Percentiles rank a stretch among this genome's conserved stretches.
phyloP scores from a whole-genome alignment of 2,113 vertebrate genomes.

The Terrapene triunguis region DNA sequence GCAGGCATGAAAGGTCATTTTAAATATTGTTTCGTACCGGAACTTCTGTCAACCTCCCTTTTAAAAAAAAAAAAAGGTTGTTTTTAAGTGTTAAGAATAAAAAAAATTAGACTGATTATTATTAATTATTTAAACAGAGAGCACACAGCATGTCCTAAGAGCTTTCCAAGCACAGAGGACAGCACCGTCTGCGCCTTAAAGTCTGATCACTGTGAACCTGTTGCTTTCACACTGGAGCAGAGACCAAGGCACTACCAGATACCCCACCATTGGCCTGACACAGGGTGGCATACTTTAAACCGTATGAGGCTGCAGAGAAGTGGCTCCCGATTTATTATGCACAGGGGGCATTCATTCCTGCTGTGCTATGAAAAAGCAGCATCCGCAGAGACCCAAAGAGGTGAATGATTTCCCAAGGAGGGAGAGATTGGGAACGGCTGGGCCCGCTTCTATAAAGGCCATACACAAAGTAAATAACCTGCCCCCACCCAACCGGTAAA shows the following conservation, averaged over 20 bases:
- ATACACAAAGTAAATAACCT: not conserved
- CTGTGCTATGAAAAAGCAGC: no score
- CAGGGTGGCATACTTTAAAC: not conserved
- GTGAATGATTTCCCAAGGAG: not conserved
- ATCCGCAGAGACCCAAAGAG: not conserved
- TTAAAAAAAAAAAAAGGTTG: not conserved
- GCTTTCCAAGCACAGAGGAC: not conserved
- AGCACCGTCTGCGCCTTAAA: no score
- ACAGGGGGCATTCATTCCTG: not conserved
- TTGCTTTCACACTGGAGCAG: not conserved
- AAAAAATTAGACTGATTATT: not conserved
- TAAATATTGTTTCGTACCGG: not conserved
- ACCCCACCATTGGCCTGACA: not conserved
- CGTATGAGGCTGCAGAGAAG: not conserved
- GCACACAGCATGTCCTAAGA: not conserved
- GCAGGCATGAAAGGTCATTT: not conserved
- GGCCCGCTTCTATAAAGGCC: not conserved
- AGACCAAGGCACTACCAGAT: not conserved
- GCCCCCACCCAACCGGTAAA: not conserved
- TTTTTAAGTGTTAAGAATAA: not conserved
- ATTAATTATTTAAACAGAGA: not conserved
- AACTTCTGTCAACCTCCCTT: not conserved
- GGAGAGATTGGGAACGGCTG: not conserved
- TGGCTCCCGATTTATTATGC: not conserved
- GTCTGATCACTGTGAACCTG: not conserved